Base-by-base conservation (phyloP, 2,113 vertebrate genomes). In the Ciconia boyciana region DNA sequence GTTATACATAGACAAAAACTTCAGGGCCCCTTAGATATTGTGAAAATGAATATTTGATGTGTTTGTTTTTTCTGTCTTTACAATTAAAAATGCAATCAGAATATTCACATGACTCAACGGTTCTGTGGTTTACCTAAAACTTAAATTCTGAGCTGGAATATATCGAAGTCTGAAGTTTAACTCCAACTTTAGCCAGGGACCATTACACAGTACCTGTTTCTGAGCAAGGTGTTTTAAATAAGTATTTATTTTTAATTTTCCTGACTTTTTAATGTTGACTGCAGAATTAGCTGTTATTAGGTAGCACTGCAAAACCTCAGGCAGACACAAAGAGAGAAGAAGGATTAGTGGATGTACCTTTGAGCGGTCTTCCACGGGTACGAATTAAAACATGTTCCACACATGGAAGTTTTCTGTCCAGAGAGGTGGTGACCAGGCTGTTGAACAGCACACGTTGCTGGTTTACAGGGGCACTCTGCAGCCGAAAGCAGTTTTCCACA, bases 391-490 rank as follows among this genome's bases (percentile, higher is more conserved):
- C 43, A 34, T 6, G 32, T 31, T 84, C 49, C 62, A 15, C 36
- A 9, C 25, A 3, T 8, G 15, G 13, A 95, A 90, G 82, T 96
- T 87, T 72, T 43, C 61, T 28, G 0, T 1, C 1, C 11, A 7
- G 28, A n/a, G 43, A 28, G 32, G 6, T 0, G 60, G 36, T 11
- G 61, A 6, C 1, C 8, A 44, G 65, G 64, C 64, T 31, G 44
- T 3, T 6, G 62, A 11, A 32, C 36, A 3, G 1, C 48, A 3
- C 44, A 0, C 0, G 41, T 0, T 48, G 48, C 25, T 6, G 61
- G 4, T 7, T 87, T 44, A 20, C 58, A 13, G 76, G 55, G 64
- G 10, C 46, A 8, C 18, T 16, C 55, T 8, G 78, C 51, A 36
- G 82, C 74, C 21, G 1, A 26, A 3, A 54, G 72, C 55, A 14